These are phyloP conservation scores for Melieria crassipennis DNA, from an alignment of 2,888 invertebrate species.

Conservation along the genomic window DNA sequence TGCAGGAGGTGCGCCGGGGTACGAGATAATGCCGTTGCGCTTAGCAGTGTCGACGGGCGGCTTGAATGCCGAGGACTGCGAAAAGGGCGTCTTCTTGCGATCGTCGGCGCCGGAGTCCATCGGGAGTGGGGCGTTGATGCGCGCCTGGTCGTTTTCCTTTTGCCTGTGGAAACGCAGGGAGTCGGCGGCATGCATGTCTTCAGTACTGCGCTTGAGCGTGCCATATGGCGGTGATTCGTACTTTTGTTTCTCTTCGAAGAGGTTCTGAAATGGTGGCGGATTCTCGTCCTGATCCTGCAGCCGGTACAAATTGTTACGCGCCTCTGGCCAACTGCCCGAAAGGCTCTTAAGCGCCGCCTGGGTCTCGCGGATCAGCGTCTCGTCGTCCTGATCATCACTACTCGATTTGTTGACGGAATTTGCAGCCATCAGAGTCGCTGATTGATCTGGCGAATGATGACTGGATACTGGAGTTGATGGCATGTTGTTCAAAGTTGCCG, in stretches of 20 bases:
- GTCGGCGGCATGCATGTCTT: slow-evolving; percentile 53
- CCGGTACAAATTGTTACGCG: slow-evolving; percentile 73
- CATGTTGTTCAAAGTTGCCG: slow-evolving; percentile 13
- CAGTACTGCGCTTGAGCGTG: slow-evolving; percentile 21
- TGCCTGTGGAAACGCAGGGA: slow-evolving; percentile 67
- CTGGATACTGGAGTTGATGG: slow-evolving; percentile 7
- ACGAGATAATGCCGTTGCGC: slow-evolving; percentile 65
- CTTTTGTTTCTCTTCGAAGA: slow-evolving; percentile 83
- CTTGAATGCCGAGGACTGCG: slow-evolving; percentile 82
- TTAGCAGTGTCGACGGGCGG: slow-evolving; percentile 74
- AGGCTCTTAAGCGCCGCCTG: slow-evolving; percentile 87
- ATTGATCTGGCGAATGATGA: slow-evolving; percentile 13
- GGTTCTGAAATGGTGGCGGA: slow-evolving; percentile 81
- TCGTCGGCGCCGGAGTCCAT: slow-evolving; percentile 39
- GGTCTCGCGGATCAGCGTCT: slow-evolving; percentile 85
- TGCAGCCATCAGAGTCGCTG: slow-evolving; percentile 35
- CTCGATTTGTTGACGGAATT: slow-evolving; percentile 33
- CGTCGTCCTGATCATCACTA: slow-evolving; percentile 75
- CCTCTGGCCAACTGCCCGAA: slow-evolving; percentile 86
- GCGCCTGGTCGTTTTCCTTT: slow-evolving; percentile 65
- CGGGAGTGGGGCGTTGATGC: slow-evolving; percentile 58
- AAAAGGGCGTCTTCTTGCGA: slow-evolving; percentile 68
- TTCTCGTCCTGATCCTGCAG: slow-evolving; percentile 79
- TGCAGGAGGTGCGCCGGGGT: slow-evolving; percentile 44
- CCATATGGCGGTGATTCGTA: slow-evolving; percentile 49